Conservation (phyloP, 2,888 invertebrate genomes). For the Chymomyza fuscimana region DNA sequence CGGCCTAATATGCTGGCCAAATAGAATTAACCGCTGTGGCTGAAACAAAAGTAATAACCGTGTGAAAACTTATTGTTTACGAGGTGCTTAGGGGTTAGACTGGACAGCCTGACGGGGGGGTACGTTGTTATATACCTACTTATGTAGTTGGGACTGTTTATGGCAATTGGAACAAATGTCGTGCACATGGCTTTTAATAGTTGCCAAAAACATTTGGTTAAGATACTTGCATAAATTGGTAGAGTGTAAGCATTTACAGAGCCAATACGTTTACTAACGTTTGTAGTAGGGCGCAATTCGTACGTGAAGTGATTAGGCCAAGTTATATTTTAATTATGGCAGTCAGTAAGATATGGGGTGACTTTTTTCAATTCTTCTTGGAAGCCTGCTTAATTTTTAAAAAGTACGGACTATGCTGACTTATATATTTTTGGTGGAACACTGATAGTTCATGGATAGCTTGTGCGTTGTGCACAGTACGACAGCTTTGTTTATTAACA, state of each 20-base stretch:
- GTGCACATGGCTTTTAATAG: conserved; percentile 54
- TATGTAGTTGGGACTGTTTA: not conserved
- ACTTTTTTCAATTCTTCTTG: too few species aligned
- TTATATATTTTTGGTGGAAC: too few species aligned
- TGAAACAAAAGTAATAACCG: conserved; percentile 43
- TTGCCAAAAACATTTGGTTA: conserved; percentile 38
- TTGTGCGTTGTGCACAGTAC: too few species aligned
- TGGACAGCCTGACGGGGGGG: not conserved
- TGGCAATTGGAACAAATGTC: conserved; percentile 70
- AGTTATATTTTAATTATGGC: too few species aligned
- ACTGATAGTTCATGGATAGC: too few species aligned
- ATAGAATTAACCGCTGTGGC: conserved; percentile 12
- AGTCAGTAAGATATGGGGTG: not conserved
- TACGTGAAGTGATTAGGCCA: not conserved
- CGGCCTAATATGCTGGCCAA: conserved; percentile 47
- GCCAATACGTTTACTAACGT: too few species aligned
- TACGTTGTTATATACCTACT: too few species aligned
- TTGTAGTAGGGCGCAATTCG: too few species aligned
- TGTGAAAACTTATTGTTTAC: conserved; percentile 70
- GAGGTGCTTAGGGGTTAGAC: conserved; percentile 74
- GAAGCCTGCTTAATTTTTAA: too few species aligned
- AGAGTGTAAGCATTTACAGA: not conserved
- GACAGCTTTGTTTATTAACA: too few species aligned
- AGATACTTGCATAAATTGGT: not conserved
- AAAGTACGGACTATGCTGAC: too few species aligned